A percentile compares a stretch with the other conserved stretches of the same genome.
Evolutionary conservation across 2,113 vertebrate species (phyloP).

Genomic region (Muscicapa adusta): DNA sequence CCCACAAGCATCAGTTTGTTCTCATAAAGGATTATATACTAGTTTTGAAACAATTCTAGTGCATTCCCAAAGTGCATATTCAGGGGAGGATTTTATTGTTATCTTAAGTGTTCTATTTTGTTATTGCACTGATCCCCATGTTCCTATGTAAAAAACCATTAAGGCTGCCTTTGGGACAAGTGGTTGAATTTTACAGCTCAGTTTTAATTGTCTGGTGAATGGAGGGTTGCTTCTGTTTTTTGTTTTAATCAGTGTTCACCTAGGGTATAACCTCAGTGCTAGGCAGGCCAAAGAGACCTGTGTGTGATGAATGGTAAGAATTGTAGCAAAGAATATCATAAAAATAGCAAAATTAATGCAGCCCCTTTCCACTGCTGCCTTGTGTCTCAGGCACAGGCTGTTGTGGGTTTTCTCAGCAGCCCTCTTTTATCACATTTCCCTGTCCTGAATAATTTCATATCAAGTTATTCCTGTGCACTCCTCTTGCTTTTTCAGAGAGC

Average conservation of each 20-base stretch:
- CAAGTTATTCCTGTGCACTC: not conserved
- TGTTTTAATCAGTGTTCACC: not conserved
- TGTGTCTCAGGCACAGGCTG: not conserved
- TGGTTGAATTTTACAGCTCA: not conserved
- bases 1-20: not conserved
- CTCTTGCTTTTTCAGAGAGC: not conserved
- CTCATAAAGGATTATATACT: not conserved
- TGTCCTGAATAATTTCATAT: not conserved
- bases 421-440: not conserved
- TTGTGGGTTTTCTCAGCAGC: not conserved
- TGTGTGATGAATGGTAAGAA: not conserved
- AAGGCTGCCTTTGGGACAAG: not conserved
- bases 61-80: not conserved
- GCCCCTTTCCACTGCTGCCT: rapidly evolving
- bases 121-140: not conserved
- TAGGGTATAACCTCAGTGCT: not conserved
- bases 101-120: not conserved
- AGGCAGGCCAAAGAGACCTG: not conserved
- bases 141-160: not conserved
- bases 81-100: not conserved
- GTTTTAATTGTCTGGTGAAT: not conserved
- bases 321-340: not conserved
- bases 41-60: not conserved
- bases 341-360: not conserved
- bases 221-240: not conserved